Percentiles rank a stretch among this genome's conserved stretches.
Conservation (phyloP, 1,140 invertebrate genomes). For the Drosophila chauvacae region DNA sequence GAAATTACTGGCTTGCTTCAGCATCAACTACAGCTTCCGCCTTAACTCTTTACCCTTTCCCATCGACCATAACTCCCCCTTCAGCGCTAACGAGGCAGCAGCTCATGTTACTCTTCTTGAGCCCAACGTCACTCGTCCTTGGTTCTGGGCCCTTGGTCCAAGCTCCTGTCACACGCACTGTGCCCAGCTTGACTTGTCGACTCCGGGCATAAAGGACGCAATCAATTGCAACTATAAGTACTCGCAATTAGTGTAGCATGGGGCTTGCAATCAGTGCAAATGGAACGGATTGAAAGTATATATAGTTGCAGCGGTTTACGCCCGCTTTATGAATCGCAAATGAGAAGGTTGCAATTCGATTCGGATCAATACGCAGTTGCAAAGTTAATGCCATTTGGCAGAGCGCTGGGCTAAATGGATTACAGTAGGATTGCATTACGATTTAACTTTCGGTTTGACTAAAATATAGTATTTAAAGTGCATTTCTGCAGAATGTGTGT, state of each 20-base stretch:
- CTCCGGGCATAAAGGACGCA: constrained; percentile 30
- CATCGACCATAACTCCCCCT: neutral
- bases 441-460: neutral
- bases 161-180: constrained; percentile 35
- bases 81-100: constrained; percentile 48
- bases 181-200: constrained; percentile 28
- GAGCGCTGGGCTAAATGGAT: neutral
- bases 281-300: constrained; percentile 18
- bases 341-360: constrained; percentile 18
- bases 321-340: constrained; percentile 37
- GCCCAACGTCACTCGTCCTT: constrained; percentile 7
- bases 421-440: neutral
- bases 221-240: constrained; percentile 53
- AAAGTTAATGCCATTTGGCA: constrained; percentile 10
- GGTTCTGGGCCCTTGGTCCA: constrained; percentile 1
- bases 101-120: constrained; percentile 51
- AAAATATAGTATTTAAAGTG: neutral
- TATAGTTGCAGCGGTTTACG: constrained; percentile 17
- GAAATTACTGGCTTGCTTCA: constrained; percentile 41
- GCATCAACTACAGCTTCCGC: constrained; percentile 5
- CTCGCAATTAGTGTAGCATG: constrained; percentile 36
- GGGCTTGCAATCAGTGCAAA: constrained; percentile 41
- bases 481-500: neutral
- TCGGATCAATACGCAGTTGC: neutral
- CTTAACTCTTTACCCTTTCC: constrained; percentile 16